Base-by-base conservation (phyloP, 92 coral and sea anemone species). In the Muricea muricata region DNA sequence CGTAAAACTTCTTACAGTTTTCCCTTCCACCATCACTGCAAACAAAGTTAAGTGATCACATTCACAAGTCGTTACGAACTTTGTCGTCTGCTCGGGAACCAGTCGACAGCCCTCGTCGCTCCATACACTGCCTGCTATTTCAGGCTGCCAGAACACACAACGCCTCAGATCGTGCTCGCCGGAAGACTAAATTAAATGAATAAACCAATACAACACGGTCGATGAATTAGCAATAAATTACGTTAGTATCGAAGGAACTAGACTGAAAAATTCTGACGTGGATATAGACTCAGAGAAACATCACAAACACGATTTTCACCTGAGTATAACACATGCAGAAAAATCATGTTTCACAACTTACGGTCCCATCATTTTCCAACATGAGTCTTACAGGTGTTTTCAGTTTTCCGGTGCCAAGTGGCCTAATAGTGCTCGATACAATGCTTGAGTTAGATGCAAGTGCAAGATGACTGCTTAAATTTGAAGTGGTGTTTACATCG, bases 31-130 rank as follows among this genome's bases (percentile, higher is more conserved):
- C 18, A 95, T 87, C n/a, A 97, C 81, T 13, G 98, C 97, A 61
- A 95, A 95, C 83, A 93, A 72, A 54, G 98, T 95, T 93, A 95
- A 81, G 56, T 95, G 98, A 71, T 95, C 87, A 65, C 97, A 95
- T 74, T 90, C 91, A 68, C 98, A 95, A 32, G 97, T 95, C 33
- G 98, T 93, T 37, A 87, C 86, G 28, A 63, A 35, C 15, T 71
- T 52, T 55, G 90, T 87, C 15, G 97, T 93, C 48, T 93, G 94
- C 41, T 87, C 86, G 31, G 95, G 29, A 26, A 93, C 94, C 78
- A 93, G 83, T 28, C 91, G 86, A 47, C 98, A 95, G 17, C 98
- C 97, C 58, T 79, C 69, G 73, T 93, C 91, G 67, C 82, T 55
- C 98, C 98, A 95, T n/a, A 1, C 14, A 18, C 50, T 47, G 31